Base-by-base conservation (phyloP, 2,888 invertebrate genomes). In the Cinara cedri region DNA sequence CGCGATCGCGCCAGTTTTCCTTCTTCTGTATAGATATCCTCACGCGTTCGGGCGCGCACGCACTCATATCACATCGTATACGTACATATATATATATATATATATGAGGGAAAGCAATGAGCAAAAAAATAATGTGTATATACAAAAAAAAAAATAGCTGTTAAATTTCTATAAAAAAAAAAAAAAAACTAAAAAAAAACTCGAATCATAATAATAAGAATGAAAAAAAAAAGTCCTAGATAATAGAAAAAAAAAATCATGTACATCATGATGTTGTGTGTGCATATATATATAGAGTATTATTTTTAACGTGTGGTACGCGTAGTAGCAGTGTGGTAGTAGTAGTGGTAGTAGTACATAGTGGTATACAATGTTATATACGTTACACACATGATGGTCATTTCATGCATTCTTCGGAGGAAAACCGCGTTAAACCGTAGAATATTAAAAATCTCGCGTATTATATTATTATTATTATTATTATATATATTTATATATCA, bases 351-450 rank as follows among this genome's bases (percentile, higher is more conserved):
- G n/a, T n/a, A n/a, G n/a, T n/a, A n/a, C n/a, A n/a, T n/a, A n/a
- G n/a, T 34, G 6, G n/a, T 55, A 55, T 55, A 71, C 55, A 44
- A 55, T 71, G 71, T 62, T 26, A 14, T 60, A n/a, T n/a, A 34
- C 54, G 68, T 62, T 74, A 54, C 54, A 75, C 74, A 75, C 63
- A 74, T 63, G 63, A 65, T 54, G 74, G 74, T 75, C 74, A 65
- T 75, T 75, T 75, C 74, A 75, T 65, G 74, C 74, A 75, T 75
- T 75, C 74, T 65, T 65, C 24, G 8, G 44, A 65, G 63, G 74
- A 75, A 75, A 75, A 75, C 74, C 74, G 74, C 63, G 44, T 75
- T 75, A 75, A 75, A 75, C 74, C 74, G 74, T 75, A 75, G 74
- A 75, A 75, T 75, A 75, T 75, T 75, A 65, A 75, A 75, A 75